A percentile compares a stretch with the other conserved stretches of the same genome.
Conservation (phyloP, 2,797 vertebrate species). For the Podarcis siculus region DNA sequence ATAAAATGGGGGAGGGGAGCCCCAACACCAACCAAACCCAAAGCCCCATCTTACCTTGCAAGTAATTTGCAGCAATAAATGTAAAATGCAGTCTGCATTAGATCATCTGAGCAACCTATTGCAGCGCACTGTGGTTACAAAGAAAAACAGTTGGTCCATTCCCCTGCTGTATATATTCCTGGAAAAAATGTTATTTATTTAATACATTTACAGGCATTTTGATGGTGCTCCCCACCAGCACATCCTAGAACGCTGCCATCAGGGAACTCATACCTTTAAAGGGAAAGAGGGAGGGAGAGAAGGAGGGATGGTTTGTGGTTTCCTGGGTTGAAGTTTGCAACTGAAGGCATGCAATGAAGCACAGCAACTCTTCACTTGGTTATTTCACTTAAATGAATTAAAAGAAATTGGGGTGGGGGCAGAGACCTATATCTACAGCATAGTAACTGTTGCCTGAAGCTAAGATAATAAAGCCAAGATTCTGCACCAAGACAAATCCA, state of each 20-base stretch:
- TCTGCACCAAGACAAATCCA: not conserved
- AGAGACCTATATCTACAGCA: not conserved
- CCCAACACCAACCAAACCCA: not conserved
- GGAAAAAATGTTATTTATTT: constrained; percentile 21
- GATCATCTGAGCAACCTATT: not conserved
- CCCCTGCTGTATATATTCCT: constrained; percentile 31
- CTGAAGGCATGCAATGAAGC: not conserved
- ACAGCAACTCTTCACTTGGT: not conserved
- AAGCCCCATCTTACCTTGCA: constrained; percentile 40
- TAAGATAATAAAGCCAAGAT: not conserved
- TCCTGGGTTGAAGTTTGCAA: constrained; percentile 1
- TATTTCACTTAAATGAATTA: not conserved
- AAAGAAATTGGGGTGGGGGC: too few relatives aligned
- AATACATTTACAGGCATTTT: constrained; percentile 47
- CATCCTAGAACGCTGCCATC: not conserved
- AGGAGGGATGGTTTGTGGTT: not conserved
- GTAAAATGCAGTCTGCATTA: constrained; percentile 3
- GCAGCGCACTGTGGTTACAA: not conserved
- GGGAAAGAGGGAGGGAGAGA: not conserved
- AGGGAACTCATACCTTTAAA: constrained; percentile 32
- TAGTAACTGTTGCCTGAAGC: not conserved
- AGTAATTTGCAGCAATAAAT: constrained; percentile 6
- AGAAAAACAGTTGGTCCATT: constrained; percentile 30
- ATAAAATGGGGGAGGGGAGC: not conserved
- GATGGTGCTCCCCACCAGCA: not conserved